Evolutionary conservation across 2,888 invertebrate genomes (phyloP), one percentile per base, ranked within the genome.

Genomic region (Melitaea athalia): DNA sequence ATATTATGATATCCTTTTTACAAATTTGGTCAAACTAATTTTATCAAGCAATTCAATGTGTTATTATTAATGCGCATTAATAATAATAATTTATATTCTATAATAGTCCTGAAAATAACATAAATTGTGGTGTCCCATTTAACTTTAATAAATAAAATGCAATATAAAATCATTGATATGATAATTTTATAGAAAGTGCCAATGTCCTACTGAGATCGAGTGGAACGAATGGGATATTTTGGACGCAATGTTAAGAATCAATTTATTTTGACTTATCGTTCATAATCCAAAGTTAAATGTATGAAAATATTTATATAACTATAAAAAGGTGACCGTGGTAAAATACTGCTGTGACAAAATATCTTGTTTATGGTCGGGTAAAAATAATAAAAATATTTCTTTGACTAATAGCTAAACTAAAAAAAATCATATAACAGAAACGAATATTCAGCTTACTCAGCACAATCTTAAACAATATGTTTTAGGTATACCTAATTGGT

Each of bases 181-280:
- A 88, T 91, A 89, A 92, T 89, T 85, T 89, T 86, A 86, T 89
- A 86, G 86, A 88, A 88, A 86, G 89, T 89, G 89, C 87, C 86
- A 85, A 84, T 85, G 80, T 77, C 92, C 91, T 86, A 90, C 91
- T 87, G 91, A 68, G 92, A 83, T 73, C 76, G 79, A 81, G 88
- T 87, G 91, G 91, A 92, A 92, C 92, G 90, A 92, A 92, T 92
- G 81, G 87, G 77, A 63, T 70, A 61, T 67, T 50, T 69, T 24
- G 15, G 63, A 67, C 61, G 67, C 15, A 55, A 60, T n/a, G 49
- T 42, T 59, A 38, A 42, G 43, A 52, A 59, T 55, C 45, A 65
- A 60, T 53, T 64, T 38, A 67, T 64, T 80, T 80, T 79, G 80
- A 81, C 80, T 77, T 66, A 50, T 57, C 38, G n/a, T 57, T 33